phyloP scores from a whole-genome alignment of 2,888 invertebrate species.

The Prenolepis imparis region DNA sequence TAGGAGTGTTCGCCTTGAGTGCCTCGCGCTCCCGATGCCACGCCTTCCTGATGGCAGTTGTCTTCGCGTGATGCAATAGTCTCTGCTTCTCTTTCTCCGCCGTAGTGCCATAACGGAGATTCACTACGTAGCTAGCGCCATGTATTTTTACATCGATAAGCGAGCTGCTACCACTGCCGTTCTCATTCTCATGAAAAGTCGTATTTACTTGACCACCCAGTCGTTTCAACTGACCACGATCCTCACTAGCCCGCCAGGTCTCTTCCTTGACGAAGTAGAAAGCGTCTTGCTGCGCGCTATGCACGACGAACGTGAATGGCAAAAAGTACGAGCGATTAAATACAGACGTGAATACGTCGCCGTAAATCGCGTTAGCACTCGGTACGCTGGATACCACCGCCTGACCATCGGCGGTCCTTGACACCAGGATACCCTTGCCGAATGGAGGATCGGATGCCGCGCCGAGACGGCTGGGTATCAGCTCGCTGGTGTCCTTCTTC shows the following conservation, averaged over 20 bases:
- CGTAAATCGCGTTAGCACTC: constrained; percentile 95
- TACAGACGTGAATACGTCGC: constrained; percentile 96
- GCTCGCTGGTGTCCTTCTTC: constrained; percentile 92
- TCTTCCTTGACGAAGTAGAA: constrained; percentile 98
- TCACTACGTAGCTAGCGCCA: constrained; percentile 95
- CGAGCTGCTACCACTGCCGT: constrained; percentile 90
- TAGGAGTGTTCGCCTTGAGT: constrained; percentile 92
- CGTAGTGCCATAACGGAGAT: constrained; percentile 97
- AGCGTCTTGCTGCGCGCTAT: constrained; percentile 95
- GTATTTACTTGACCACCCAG: constrained; percentile 96
- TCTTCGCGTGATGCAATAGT: constrained; percentile 95
- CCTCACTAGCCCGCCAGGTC: constrained; percentile 95
- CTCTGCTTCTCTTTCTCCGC: constrained; percentile 96
- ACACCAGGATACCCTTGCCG: constrained; percentile 94
- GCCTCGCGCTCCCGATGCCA: constrained; percentile 97
- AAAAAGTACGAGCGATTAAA: constrained; percentile 95
- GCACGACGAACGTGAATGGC: constrained; percentile 95
- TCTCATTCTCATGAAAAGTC: constrained; percentile 95
- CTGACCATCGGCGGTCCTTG: constrained; percentile 92
- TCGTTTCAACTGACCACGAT: constrained; percentile 95
- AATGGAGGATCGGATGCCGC: constrained; percentile 96
- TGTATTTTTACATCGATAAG: constrained; percentile 95
- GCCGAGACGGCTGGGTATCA: constrained; percentile 92
- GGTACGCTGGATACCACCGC: constrained; percentile 95
- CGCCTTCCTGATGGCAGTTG: constrained; percentile 95